phyloP scores from a whole-genome alignment of 1,140 invertebrate genomes.

The Marisa cornuarietis region DNA sequence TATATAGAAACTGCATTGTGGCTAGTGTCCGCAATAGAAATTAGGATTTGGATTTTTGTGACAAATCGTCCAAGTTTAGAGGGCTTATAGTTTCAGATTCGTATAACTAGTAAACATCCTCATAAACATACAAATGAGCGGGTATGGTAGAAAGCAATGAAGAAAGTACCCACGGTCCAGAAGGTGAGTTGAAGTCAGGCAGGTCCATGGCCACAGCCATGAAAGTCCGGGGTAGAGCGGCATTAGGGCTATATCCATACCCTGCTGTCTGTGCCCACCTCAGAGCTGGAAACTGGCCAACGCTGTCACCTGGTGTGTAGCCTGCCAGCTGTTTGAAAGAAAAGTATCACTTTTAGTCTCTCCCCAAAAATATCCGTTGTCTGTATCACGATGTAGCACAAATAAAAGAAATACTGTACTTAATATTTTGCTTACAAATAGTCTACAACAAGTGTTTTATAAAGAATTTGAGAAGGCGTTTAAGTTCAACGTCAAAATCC shows the following conservation, averaged over 20 bases:
- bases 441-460: not conserved
- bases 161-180: conserved; percentile 22
- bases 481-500: not conserved
- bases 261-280: conserved; percentile 50
- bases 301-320: not conserved
- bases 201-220: conserved; percentile 20
- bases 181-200: conserved; percentile 25
- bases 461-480: not conserved
- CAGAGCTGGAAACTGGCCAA: conserved; percentile 29
- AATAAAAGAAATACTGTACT: too few species aligned
- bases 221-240: conserved; percentile 26
- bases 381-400: too few species aligned
- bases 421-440: not conserved
- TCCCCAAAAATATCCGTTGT: not conserved
- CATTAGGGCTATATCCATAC: conserved; percentile 40
- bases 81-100: not conserved
- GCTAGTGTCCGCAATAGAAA: not conserved
- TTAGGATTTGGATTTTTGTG: not conserved
- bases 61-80: not conserved
- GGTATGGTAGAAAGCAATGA: not conserved
- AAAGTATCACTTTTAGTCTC: not conserved
- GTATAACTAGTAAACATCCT: not conserved
- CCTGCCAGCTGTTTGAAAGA: not conserved
- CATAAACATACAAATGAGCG: not conserved
- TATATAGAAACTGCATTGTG: too few species aligned